Percentiles rank a stretch among this genome's conserved stretches.
Conservation (phyloP, 2,113 vertebrate species). For the Himantopus leucocephalus region DNA sequence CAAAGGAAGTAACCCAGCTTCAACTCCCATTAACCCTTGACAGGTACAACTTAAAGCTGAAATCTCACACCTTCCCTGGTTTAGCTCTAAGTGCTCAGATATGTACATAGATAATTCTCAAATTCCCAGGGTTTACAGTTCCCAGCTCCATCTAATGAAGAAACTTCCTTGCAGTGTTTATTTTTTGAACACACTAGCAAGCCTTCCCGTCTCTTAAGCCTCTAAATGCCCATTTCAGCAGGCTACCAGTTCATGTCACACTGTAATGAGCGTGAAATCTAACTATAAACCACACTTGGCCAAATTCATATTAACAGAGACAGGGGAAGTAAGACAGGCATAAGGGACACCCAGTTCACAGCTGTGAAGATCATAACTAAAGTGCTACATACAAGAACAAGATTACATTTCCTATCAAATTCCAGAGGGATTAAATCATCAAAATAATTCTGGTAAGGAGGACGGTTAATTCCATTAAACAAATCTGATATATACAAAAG, state of each 20-base stretch:
- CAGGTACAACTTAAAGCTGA: slow-evolving; percentile 58
- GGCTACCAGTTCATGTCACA: slow-evolving; percentile 40
- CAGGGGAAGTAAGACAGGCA: not conserved
- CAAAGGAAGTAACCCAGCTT: slow-evolving; percentile 38
- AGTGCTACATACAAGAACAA: slow-evolving; percentile 19
- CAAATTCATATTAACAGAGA: slow-evolving; percentile 11
- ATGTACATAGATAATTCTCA: slow-evolving; percentile 48
- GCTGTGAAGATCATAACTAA: slow-evolving; percentile 32
- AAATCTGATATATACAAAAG: slow-evolving; percentile 22
- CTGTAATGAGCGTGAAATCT: slow-evolving; percentile 62
- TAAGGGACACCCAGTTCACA: slow-evolving; percentile 21
- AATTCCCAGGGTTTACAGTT: slow-evolving; percentile 39
- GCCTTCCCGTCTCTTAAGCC: not conserved
- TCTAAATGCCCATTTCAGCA: slow-evolving; percentile 41
- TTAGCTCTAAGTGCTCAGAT: slow-evolving; percentile 44
- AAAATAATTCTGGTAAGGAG: slow-evolving; percentile 13
- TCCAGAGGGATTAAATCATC: slow-evolving; percentile 33
- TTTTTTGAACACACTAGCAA: slow-evolving; percentile 28
- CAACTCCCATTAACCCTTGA: slow-evolving; percentile 62
- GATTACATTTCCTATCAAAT: slow-evolving; percentile 47
- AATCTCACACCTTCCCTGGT: slow-evolving; percentile 55
- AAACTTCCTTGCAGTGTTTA: slow-evolving; percentile 23
- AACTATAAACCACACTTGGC: slow-evolving; percentile 46
- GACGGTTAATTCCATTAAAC: slow-evolving; percentile 34
- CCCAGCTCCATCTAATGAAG: slow-evolving; percentile 32